These are phyloP conservation scores for Arremon aurantiirostris DNA, from an alignment of 2,797 vertebrate genomes.

Conservation along the genomic window DNA sequence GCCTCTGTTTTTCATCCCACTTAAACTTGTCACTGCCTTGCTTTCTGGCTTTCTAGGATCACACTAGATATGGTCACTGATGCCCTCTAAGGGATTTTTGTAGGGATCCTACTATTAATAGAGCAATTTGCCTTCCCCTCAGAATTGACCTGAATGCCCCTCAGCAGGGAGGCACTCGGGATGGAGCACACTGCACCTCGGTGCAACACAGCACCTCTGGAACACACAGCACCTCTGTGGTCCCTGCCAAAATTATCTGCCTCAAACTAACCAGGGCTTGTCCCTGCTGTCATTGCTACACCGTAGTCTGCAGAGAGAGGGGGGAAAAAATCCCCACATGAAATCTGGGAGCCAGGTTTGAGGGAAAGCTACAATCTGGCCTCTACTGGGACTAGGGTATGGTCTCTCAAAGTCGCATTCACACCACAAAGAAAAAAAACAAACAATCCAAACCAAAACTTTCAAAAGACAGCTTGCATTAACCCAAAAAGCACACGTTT, in stretches of 20 bases:
- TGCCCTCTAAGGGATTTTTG: background rate
- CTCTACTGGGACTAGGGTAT: background rate
- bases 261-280: background rate
- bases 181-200: background rate
- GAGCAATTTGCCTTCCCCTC: background rate
- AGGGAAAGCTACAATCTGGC: background rate
- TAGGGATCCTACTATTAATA: background rate
- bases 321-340: rapidly evolving
- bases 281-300: background rate
- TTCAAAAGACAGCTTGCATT: background rate
- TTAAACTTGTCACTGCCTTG: background rate
- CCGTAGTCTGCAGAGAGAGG: background rate
- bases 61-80: background rate
- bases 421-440: background rate
- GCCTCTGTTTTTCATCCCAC: background rate
- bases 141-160: background rate
- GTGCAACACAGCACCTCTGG: background rate
- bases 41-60: background rate
- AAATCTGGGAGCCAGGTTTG: background rate
- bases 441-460: background rate
- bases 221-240: background rate
- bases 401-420: background rate
- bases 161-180: background rate
- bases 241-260: background rate
- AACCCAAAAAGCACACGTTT: background rate